phyloP scores from a whole-genome alignment of 2,888 invertebrate species.

The Elmis aenea region DNA sequence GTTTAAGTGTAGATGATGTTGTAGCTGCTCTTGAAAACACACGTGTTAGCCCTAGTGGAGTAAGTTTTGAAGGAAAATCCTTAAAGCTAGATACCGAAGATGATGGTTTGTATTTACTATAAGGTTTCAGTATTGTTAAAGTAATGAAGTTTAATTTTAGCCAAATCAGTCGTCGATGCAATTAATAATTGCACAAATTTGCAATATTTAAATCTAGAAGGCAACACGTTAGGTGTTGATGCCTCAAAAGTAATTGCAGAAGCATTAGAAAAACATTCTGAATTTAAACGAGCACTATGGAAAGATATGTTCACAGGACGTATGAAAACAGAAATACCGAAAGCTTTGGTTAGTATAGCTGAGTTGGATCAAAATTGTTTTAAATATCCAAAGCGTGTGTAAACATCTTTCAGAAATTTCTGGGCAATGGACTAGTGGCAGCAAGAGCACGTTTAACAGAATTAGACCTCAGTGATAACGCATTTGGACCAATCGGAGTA shows the following conservation, averaged over 20 bases:
- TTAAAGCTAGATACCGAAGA: slow-evolving; percentile 71
- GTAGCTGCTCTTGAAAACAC: slow-evolving; percentile 48
- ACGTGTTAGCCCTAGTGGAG: slow-evolving; percentile 52
- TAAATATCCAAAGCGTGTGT: not conserved
- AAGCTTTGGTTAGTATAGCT: slow-evolving; percentile 61
- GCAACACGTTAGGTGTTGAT: slow-evolving; percentile 87
- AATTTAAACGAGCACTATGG: slow-evolving; percentile 80
- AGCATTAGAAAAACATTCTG: slow-evolving; percentile 71
- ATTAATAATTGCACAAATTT: slow-evolving; percentile 67
- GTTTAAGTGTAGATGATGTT: slow-evolving; percentile 49
- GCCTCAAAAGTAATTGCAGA: slow-evolving; percentile 82
- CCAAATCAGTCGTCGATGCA: slow-evolving; percentile 67
- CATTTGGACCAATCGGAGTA: slow-evolving; percentile 93
- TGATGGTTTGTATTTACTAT: slow-evolving; percentile 62
- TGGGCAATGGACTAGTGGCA: slow-evolving; percentile 75
- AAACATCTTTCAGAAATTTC: slow-evolving; percentile 50
- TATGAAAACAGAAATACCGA: slow-evolving; percentile 91
- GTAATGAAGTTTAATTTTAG: slow-evolving; percentile 45
- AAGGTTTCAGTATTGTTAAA: slow-evolving; percentile 4
- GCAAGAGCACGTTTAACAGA: slow-evolving; percentile 77
- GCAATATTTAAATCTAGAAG: slow-evolving; percentile 76
- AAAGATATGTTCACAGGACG: slow-evolving; percentile 97
- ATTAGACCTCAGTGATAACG: slow-evolving; percentile 94
- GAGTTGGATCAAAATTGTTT: not conserved
- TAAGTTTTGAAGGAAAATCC: slow-evolving; percentile 77